Percentiles rank a stretch among this genome's conserved stretches.
These are phyloP conservation scores for Phortica okadai DNA, from an alignment of 2,888 invertebrate species.

Conservation along the genomic window DNA sequence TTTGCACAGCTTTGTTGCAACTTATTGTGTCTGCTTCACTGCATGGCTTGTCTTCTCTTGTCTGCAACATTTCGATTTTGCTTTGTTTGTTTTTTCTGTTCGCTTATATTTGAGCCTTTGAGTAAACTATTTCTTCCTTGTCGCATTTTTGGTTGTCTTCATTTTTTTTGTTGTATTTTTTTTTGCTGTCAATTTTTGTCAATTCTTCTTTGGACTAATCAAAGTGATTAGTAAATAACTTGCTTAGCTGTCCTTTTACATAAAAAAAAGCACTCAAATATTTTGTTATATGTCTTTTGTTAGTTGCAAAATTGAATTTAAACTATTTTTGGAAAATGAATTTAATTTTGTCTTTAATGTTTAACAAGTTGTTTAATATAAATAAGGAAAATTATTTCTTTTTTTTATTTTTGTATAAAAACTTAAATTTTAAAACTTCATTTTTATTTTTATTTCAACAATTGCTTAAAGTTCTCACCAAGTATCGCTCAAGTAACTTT, in stretches of 20 bases:
- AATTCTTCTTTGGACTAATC: conserved; percentile 37
- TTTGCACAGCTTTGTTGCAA: conserved; percentile 2
- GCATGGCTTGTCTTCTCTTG: conserved; percentile 6
- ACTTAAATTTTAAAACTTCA: no score
- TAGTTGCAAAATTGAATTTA: no score
- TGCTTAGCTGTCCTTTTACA: neutral
- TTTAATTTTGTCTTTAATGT: no score
- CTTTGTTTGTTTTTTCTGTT: conserved; percentile 6
- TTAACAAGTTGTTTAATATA: no score
- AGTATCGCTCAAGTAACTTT: no score
- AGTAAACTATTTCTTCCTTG: conserved; percentile 65
- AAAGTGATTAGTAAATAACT: conserved; percentile 61
- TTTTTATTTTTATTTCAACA: no score
- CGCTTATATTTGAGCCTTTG: conserved; percentile 52
- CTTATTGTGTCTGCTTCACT: neutral
- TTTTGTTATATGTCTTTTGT: no score
- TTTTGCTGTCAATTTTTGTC: neutral
- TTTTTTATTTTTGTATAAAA: no score
- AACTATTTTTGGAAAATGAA: no score
- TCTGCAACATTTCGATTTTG: neutral
- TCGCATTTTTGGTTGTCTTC: conserved; percentile 39
- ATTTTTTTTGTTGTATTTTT: neutral
- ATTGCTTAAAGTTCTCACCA: no score
- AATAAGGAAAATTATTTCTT: no score
- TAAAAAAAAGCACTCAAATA: no score